These are phyloP conservation scores for Forbesichthys papilliferus DNA, from an alignment of 2,113 vertebrate genomes.

Conservation along the genomic window DNA sequence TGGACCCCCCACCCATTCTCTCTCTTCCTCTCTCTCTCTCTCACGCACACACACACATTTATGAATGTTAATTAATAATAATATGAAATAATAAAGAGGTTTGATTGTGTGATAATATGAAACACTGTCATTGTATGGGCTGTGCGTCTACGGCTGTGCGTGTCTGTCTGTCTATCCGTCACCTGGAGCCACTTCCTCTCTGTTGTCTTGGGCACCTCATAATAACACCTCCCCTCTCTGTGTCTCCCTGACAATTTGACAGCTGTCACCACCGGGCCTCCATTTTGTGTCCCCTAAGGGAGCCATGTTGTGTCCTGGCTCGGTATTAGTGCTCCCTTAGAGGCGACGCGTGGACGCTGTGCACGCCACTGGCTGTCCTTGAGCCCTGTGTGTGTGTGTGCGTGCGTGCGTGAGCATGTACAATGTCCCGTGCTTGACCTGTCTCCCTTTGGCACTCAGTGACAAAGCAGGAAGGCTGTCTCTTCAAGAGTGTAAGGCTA, in stretches of 20 bases:
- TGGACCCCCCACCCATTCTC: background rate
- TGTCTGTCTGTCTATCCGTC: background rate
- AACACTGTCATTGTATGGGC: background rate
- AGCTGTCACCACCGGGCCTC: conserved; percentile 39
- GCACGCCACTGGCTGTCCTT: background rate
- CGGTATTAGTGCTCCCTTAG: conserved; percentile 49
- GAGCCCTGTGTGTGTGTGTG: background rate
- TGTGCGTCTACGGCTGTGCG: background rate
- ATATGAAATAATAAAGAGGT: background rate
- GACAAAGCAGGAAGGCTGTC: background rate
- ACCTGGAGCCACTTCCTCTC: background rate
- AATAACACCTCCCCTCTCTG: background rate
- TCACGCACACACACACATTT: background rate
- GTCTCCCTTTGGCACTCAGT: background rate
- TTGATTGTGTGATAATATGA: too few relatives aligned
- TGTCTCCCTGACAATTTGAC: conserved; percentile 44
- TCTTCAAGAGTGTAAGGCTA: background rate
- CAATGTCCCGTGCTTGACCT: conserved; percentile 21
- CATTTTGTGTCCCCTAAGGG: conserved; percentile 50
- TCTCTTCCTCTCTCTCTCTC: background rate
- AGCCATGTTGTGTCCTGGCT: conserved; percentile 48
- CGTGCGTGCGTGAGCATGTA: conserved; percentile 11
- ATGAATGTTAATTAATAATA: too few relatives aligned
- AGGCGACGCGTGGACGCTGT: conserved; percentile 13
- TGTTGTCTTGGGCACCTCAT: background rate